These are phyloP conservation scores for Tachypleus tridentatus DNA, from an alignment of 1,140 invertebrate genomes.

Conservation along the genomic window DNA sequence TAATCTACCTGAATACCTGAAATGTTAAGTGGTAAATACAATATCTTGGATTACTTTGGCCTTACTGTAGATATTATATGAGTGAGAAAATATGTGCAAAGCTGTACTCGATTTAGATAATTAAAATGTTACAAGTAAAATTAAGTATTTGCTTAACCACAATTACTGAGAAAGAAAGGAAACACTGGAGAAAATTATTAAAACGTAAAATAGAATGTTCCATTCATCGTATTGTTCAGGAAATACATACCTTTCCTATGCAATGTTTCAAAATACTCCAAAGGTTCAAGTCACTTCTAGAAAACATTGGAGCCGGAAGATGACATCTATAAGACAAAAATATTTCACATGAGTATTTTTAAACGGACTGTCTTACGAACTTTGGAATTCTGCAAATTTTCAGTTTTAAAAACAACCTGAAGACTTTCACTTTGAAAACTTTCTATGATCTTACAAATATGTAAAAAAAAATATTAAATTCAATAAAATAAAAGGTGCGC, in stretches of 20 bases:
- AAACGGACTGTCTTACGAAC: too few species aligned
- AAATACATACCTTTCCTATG: slow-evolving; percentile 54
- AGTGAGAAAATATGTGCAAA: background rate
- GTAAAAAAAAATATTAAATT: too few species aligned
- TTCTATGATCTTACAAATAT: too few species aligned
- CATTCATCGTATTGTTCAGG: too few species aligned
- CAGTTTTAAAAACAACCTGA: too few species aligned
- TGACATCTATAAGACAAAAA: slow-evolving; percentile 42
- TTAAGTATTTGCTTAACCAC: too few species aligned
- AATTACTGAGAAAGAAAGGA: background rate
- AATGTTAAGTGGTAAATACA: background rate
- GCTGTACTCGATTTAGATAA: background rate
- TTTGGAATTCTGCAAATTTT: too few species aligned
- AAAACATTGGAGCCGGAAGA: slow-evolving; percentile 73
- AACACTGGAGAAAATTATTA: background rate
- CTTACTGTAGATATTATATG: background rate
- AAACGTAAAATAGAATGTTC: too few species aligned
- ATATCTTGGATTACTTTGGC: background rate
- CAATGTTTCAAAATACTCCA: slow-evolving; percentile 90
- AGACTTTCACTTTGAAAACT: too few species aligned
- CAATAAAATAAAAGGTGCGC: too few species aligned
- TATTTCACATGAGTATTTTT: too few species aligned
- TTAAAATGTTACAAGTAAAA: too few species aligned
- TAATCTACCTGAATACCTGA: background rate
- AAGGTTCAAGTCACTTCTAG: slow-evolving; percentile 74